Base-by-base conservation (phyloP, 64 coral and sea anemone species). In the Montipora sp. region DNA sequence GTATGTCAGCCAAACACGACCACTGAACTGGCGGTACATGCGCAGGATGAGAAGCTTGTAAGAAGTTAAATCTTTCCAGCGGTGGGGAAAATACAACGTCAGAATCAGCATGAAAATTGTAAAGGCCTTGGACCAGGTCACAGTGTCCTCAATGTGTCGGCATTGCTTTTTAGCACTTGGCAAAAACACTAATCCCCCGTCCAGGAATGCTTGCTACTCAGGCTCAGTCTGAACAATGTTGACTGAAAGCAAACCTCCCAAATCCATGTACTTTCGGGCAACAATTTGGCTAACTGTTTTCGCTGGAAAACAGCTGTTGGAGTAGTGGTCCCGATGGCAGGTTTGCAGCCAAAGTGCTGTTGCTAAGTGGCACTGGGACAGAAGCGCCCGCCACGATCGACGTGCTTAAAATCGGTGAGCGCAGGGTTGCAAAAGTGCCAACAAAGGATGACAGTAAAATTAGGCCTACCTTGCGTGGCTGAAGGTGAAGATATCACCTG, bases 261-360 rank as follows among this genome's bases (percentile, higher is more conserved):
- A 53, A 60, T 89, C 87, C 6, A 89, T 0, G 53, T 57, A 89
- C 51, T 89, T 89, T 9, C 75, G 53, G 24, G 74, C 10, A 13
- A 77, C 72, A 89, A 89, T 89, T 74, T 89, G 87, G 58, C 6
- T 18, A 24, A 77, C 72, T 47, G 53, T n/a, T 48, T 87, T 87
- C 5, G 4, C 51, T 10, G 51, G 51, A 55, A 51, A 86, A 71
- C 20, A 0, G 83, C 83, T 86, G 83, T 47, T 23, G 83, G 22
- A 71, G 16, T 23, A 50, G 7, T 18, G 47, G 79, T 48, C 5
- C 49, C 49, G 59, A 48, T 21, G 79, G 79, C 79, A 57, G 47
- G 36, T 47, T 43, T 19, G 36, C 76, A 78, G 43, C 36, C 43
- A 12, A 15, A 5, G 76, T 14, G 49, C 36, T 27, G 76, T 47